Evolutionary conservation across 2,797 vertebrate species (phyloP), one percentile per base, ranked within the genome.

Genomic region (Leptodactylus fallax): DNA sequence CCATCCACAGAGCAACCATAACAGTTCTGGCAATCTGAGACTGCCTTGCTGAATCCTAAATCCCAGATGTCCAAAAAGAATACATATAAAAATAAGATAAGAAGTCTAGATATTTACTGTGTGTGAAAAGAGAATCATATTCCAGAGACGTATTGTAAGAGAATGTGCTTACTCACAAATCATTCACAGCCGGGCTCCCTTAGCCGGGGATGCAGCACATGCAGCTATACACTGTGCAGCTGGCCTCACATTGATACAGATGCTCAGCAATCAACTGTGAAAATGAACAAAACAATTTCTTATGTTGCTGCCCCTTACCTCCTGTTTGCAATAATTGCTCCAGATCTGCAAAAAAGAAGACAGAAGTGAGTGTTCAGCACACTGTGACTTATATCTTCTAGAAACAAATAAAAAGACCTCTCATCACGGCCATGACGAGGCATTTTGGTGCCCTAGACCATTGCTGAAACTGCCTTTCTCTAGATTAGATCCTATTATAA

Each of bases 191-290:
- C 36, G 16, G 36, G 47, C 17, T 84, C 58, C 61, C 53, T 58
- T 8, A 19, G 74, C 25, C 56, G 36, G 19, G 19, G 71, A 77
- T 61, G 25, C 76, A 77, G 82, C 23, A 69, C 49, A 61, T 83
- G 86, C 74, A 25, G 86, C 55, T 82, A 58, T 76, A 82, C 21
- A 87, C 65, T 8, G 63, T 71, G 56, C 85, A 87, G 58, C 76
- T 85, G 87, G 76, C 51, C 55, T 61, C 8, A 45, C 77, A 74
- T 74, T 79, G 3, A 79, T 80, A 80, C 81, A 80, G 53, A 88
- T 79, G 63, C 63, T 63, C 36, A 85, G 77, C 77, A 79, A 60
- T 88, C 87, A 88, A 56, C 82, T 80, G 82, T 85, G 82, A 88
- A 81, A 72, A 85, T 81, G 85, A 88, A 72, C 87, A 80, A 69